phyloP scores from a whole-genome alignment of 2,113 vertebrate genomes.

The Cyprinus carpio region DNA sequence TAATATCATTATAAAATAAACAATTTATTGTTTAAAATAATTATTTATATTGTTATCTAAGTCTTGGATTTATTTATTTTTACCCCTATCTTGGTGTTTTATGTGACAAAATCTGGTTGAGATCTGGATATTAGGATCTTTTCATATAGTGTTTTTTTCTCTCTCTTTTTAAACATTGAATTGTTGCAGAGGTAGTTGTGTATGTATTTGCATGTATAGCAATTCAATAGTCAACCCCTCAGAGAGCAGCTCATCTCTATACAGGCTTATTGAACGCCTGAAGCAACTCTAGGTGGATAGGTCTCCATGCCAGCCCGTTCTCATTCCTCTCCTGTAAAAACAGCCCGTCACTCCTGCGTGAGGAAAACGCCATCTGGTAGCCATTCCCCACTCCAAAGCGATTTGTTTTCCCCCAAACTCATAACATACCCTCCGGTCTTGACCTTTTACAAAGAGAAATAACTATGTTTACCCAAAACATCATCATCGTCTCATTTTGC shows the following conservation, averaged over 20 bases:
- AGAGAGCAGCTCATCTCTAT: constrained; percentile 3
- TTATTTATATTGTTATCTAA: no score
- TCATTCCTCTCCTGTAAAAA: constrained; percentile 55
- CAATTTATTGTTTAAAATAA: no score
- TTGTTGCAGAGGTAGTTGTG: not conserved
- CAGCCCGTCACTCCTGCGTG: constrained; percentile 54
- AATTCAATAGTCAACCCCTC: not conserved
- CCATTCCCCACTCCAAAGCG: constrained; percentile 62
- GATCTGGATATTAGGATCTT: not conserved
- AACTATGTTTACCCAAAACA: constrained; percentile 64
- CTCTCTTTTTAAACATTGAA: not conserved
- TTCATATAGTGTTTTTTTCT: not conserved
- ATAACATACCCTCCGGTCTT: constrained; percentile 57
- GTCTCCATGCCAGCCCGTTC: constrained; percentile 68
- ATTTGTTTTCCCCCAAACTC: constrained; percentile 56
- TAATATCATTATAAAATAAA: no score
- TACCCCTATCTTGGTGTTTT: no score
- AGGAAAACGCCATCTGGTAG: constrained; percentile 73
- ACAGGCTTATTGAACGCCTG: not conserved
- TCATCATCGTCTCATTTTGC: constrained; percentile 60
- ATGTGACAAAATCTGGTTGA: not conserved
- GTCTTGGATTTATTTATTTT: no score
- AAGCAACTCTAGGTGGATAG: constrained; percentile 24
- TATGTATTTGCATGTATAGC: not conserved
- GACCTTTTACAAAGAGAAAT: constrained; percentile 63